Conservation (phyloP, 2,113 vertebrate genomes). For the Myotis lucifugus region DNA sequence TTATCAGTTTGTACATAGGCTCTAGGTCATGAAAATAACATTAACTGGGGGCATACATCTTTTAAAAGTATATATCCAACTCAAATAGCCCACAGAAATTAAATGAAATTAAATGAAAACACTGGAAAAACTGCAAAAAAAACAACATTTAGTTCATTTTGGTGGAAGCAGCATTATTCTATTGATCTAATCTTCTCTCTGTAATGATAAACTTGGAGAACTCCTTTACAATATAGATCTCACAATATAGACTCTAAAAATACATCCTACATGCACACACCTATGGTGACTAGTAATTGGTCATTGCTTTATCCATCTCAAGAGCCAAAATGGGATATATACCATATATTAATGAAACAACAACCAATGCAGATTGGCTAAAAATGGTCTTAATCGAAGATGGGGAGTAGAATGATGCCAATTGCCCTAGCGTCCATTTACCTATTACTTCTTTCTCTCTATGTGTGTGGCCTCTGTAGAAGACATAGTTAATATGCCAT, state of each 20-base stretch:
- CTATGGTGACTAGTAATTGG: slow-evolving; percentile 25
- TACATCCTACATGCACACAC: background rate
- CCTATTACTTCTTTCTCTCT: background rate
- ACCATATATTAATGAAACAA: background rate
- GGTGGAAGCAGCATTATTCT: background rate
- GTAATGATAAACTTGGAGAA: slow-evolving; percentile 53
- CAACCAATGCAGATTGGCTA: background rate
- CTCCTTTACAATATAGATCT: background rate
- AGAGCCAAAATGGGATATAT: background rate
- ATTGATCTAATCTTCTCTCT: background rate
- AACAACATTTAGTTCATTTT: background rate
- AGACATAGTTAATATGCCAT: background rate
- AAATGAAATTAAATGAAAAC: background rate
- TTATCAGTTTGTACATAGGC: background rate
- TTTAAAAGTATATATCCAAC: background rate
- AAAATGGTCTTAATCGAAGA: background rate
- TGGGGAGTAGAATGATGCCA: background rate
- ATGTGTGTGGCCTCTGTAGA: background rate
- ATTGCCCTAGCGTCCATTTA: background rate
- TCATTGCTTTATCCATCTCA: background rate
- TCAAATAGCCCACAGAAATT: background rate
- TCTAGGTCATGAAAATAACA: background rate
- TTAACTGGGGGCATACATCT: background rate
- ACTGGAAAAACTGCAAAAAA: background rate
- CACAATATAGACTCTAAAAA: slow-evolving; percentile 52